Percentiles rank a stretch among this genome's conserved stretches.
These are phyloP conservation scores for Drosophila kurseongensis DNA, from an alignment of 1,140 invertebrate species.

Conservation along the genomic window DNA sequence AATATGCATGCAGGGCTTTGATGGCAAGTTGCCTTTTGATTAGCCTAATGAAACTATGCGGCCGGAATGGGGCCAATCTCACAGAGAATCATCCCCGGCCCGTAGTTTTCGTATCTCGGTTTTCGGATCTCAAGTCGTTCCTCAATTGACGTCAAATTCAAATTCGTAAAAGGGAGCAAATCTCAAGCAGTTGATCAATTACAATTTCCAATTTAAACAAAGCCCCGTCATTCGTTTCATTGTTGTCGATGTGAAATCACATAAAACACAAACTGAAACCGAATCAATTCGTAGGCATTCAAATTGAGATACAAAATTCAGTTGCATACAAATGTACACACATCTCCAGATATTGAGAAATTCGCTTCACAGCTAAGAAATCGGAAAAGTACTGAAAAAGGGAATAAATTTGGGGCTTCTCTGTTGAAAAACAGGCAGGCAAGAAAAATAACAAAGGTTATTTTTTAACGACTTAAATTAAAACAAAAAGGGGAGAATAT, in stretches of 20 bases:
- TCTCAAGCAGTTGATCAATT: constrained; percentile 82
- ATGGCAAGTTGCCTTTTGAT: constrained; percentile 63
- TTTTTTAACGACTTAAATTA: too few relatives aligned
- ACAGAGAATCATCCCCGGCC: background rate
- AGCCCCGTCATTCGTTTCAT: constrained; percentile 37
- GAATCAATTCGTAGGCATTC: constrained; percentile 68
- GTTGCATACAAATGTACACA: constrained; percentile 20
- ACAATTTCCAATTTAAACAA: constrained; percentile 81
- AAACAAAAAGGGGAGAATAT: too few relatives aligned
- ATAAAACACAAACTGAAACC: constrained; percentile 44
- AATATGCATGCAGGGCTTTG: constrained; percentile 54
- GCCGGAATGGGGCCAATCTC: constrained; percentile 16
- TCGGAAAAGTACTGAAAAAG: background rate
- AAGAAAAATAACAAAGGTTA: background rate
- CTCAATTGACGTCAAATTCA: constrained; percentile 74
- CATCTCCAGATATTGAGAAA: constrained; percentile 33
- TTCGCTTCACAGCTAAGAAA: constrained; percentile 4
- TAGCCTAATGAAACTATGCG: constrained; percentile 81
- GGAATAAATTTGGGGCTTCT: background rate
- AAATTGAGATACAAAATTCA: constrained; percentile 67
- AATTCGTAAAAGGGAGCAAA: constrained; percentile 53
- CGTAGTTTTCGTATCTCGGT: background rate
- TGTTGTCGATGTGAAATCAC: constrained; percentile 52
- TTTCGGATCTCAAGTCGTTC: background rate
- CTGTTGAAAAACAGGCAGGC: too few relatives aligned